These are phyloP conservation scores for Xylocopa sonorina DNA, from an alignment of 1,140 invertebrate species.

Conservation along the genomic window DNA sequence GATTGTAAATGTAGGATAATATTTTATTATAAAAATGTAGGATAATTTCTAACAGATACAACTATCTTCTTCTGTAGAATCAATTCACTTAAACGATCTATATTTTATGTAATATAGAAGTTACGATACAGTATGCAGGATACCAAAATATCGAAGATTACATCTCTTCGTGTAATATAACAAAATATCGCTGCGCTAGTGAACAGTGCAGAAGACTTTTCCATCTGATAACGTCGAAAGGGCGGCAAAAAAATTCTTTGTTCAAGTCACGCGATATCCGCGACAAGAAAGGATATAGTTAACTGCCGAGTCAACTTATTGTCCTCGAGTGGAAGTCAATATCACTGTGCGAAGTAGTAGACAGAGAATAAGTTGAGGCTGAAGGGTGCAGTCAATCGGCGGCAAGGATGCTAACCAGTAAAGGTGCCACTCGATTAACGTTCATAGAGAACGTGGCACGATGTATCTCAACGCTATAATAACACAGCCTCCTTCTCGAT, in stretches of 20 bases:
- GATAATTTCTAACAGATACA: too few relatives aligned
- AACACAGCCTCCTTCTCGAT: too few relatives aligned
- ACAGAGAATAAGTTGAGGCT: slow-evolving; percentile 34
- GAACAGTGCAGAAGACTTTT: not conserved
- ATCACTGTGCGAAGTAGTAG: slow-evolving; percentile 2
- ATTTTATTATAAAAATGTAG: too few relatives aligned
- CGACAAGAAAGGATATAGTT: slow-evolving; percentile 32
- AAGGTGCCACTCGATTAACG: slow-evolving; percentile 19
- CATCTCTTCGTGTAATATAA: too few relatives aligned
- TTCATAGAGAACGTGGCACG: slow-evolving; percentile 29
- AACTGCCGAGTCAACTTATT: slow-evolving; percentile 46
- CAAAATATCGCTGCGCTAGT: not conserved
- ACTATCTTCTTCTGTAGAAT: too few relatives aligned
- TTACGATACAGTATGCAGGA: too few relatives aligned
- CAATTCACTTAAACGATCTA: too few relatives aligned
- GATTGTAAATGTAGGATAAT: too few relatives aligned
- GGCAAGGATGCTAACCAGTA: slow-evolving; percentile 28
- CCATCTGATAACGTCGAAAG: slow-evolving; percentile 6
- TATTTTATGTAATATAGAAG: too few relatives aligned
- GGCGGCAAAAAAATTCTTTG: slow-evolving; percentile 24
- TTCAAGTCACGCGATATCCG: slow-evolving; percentile 16
- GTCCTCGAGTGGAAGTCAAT: slow-evolving; percentile 21
- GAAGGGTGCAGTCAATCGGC: slow-evolving; percentile 31
- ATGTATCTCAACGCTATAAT: too few relatives aligned
- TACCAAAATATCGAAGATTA: too few relatives aligned